Conservation (phyloP, 2,797 vertebrate species). For the Lemur catta region DNA sequence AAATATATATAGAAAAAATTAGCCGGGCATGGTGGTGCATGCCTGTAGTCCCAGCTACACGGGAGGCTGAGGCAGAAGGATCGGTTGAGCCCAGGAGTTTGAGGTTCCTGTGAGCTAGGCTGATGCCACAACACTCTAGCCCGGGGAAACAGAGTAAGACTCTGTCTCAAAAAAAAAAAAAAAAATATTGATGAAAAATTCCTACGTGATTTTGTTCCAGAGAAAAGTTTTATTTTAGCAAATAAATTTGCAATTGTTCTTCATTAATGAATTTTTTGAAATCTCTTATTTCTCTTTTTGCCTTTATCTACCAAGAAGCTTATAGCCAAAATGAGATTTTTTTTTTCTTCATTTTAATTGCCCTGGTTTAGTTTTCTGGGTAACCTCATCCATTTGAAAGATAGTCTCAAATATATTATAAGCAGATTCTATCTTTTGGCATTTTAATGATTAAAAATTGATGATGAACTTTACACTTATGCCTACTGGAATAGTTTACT, state of each 20-base stretch:
- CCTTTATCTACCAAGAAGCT: conserved; percentile 17
- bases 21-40: no score
- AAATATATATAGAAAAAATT: no score
- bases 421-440: neutral
- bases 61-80: no score
- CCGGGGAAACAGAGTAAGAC: no score
- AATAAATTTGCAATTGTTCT: conserved; percentile 15
- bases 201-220: conserved; percentile 45
- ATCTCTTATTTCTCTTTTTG: neutral
- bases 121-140: no score
- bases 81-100: no score
- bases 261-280: conserved; percentile 32
- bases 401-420: neutral
- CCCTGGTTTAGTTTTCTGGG: conserved; percentile 25
- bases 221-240: conserved; percentile 28
- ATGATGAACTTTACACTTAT: neutral
- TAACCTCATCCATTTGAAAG: neutral
- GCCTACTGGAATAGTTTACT: neutral
- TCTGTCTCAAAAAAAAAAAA: no score
- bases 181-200: conserved; percentile 10
- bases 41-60: no score
- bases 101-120: no score
- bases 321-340: neutral
- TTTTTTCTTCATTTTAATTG: neutral
- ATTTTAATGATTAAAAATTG: neutral